A percentile compares a stretch with the other conserved stretches of the same genome.
phyloP scores from a whole-genome alignment of 2,113 vertebrate species.

The Muscicapa adusta region DNA sequence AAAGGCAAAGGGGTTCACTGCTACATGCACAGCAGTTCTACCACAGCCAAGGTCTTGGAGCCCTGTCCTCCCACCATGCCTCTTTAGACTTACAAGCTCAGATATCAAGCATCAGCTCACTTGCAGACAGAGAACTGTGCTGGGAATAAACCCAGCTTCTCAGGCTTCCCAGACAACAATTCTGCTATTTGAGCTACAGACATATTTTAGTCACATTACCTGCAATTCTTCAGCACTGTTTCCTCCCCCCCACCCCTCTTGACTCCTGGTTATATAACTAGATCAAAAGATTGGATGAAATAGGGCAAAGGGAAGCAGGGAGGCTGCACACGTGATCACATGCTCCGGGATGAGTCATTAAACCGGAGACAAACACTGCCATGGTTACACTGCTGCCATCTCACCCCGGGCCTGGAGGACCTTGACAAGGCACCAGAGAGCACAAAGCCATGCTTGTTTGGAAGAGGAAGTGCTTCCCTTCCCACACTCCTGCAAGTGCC shows the following conservation, averaged over 20 bases:
- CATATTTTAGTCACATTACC: constrained; percentile 20
- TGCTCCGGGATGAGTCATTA: constrained; percentile 59
- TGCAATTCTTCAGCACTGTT: background rate
- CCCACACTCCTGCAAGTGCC: background rate
- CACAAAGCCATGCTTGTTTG: background rate
- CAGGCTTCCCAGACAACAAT: constrained; percentile 15
- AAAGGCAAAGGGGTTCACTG: background rate
- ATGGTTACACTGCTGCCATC: constrained; percentile 46
- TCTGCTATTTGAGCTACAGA: background rate
- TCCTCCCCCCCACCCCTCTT: background rate
- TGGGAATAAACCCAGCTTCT: background rate
- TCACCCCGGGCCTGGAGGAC: constrained; percentile 7
- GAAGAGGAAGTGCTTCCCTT: background rate
- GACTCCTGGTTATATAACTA: constrained; percentile 51
- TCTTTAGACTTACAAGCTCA: background rate
- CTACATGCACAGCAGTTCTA: background rate
- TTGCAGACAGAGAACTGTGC: background rate
- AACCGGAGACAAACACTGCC: constrained; percentile 51
- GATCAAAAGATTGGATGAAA: constrained; percentile 63
- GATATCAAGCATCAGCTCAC: background rate
- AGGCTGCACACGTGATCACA: constrained; percentile 38
- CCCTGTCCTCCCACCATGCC: background rate
- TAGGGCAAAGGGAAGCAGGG: constrained; percentile 62
- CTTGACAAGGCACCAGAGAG: constrained; percentile 4
- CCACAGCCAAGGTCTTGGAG: background rate